Evolutionary conservation across 2,113 vertebrate species (phyloP), one percentile per base, ranked within the genome.

Genomic region (Leptocoma aspasia): DNA sequence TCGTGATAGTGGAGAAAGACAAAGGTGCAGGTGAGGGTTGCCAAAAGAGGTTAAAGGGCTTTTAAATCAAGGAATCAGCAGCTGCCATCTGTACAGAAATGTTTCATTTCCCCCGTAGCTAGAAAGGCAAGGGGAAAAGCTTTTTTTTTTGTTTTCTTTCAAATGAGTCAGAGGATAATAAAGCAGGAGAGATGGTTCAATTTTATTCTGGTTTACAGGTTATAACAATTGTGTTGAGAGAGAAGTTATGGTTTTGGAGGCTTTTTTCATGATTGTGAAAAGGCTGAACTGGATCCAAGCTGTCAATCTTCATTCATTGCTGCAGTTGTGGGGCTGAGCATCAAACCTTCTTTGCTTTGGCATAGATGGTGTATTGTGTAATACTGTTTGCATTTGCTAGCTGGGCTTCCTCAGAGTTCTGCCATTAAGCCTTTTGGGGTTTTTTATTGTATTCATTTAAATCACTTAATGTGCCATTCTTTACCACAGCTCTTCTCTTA

Each of bases 251-350:
- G 12, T 88, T 53, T 6, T 10, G 15, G 52, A 24, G 9, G 10
- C 4, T 86, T 83, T 95, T 97, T 92, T n/a, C 86, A 52, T 96
- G 84, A 94, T 97, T 97, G 94, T 94, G 91, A 85, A 91, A 98
- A 97, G 96, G 84, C 65, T 94, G 97, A 97, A 97, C 83, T 96
- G 83, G 93, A 94, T 91, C 75, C 3, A 23, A 65, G 82, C 50
- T 93, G 47, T 97, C 94, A 94, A 35, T 18, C 9, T 47, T 53
- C 16, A 96, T 76, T 93, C 77, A 11, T 57, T 71, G 42, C 93
- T 94, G 96, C 95, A 83, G 93, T 95, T 97, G 94, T 97, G 96
- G 96, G 96, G 97, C 93, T 97, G 79, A 96, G 87, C 96, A 94
- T 98, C 96, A 97, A 96, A 96, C 89, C 65, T 86, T 96, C 95